phyloP scores from a whole-genome alignment of 2,888 invertebrate genomes.

The Amiota communis region DNA sequence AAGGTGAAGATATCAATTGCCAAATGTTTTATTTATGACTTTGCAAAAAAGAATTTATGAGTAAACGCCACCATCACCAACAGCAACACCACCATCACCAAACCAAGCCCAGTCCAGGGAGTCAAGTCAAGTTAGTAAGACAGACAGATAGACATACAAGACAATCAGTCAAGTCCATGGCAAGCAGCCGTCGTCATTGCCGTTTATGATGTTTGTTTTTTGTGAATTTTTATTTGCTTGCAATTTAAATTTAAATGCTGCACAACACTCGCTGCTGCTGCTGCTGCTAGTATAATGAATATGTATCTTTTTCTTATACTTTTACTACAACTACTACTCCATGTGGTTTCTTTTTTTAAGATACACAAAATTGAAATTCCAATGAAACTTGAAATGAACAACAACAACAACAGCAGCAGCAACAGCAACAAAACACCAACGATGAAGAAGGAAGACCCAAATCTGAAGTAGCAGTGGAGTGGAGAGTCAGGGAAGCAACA shows the following conservation, averaged over 20 bases:
- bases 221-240: slow-evolving; percentile 4
- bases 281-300: slow-evolving; percentile 46
- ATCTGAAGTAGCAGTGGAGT: neutral
- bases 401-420: too few relatives aligned
- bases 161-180: too few relatives aligned
- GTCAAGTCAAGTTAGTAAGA: too few relatives aligned
- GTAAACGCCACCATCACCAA: too few relatives aligned
- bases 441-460: neutral
- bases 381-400: slow-evolving; percentile 46
- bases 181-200: too few relatives aligned
- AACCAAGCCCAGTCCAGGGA: too few relatives aligned
- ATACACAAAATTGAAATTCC: slow-evolving; percentile 55
- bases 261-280: slow-evolving; percentile 9
- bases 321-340: neutral
- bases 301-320: slow-evolving; percentile 49
- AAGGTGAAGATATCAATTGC: slow-evolving; percentile 56
- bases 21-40: slow-evolving; percentile 66
- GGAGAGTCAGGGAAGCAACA: slow-evolving; percentile 36
- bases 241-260: slow-evolving; percentile 32
- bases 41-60: slow-evolving; percentile 46
- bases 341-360: neutral
- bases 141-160: too few relatives aligned
- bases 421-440: neutral
- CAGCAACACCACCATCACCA: too few relatives aligned
- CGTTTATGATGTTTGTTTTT: neutral